phyloP scores from a whole-genome alignment of 2,888 invertebrate genomes.

The Steinernema scapterisci region DNA sequence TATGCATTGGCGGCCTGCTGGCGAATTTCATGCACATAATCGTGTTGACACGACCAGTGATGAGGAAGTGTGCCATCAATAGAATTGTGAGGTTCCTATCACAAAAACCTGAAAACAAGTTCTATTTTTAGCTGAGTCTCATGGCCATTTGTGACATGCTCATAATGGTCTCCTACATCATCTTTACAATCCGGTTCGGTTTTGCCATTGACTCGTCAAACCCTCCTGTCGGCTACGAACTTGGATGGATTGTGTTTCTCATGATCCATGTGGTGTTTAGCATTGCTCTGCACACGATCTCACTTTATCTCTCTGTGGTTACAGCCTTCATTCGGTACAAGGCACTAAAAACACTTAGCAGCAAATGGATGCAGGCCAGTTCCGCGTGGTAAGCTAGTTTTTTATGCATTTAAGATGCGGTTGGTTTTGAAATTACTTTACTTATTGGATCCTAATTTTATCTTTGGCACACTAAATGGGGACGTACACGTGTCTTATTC shows the following conservation, averaged over 20 bases:
- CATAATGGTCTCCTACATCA: slow-evolving; percentile 63
- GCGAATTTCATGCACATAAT: slow-evolving; percentile 50
- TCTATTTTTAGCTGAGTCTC: slow-evolving; percentile 39
- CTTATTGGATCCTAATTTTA: no score
- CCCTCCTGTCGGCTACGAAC: slow-evolving; percentile 48
- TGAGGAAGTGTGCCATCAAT: slow-evolving; percentile 55
- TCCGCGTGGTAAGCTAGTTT: slow-evolving; percentile 41
- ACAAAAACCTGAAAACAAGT: not conserved
- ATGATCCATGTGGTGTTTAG: slow-evolving; percentile 50
- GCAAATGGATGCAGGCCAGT: slow-evolving; percentile 40
- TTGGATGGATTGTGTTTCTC: slow-evolving; percentile 47
- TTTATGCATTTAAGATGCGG: not conserved
- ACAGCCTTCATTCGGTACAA: slow-evolving; percentile 54
- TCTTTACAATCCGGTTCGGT: slow-evolving; percentile 62
- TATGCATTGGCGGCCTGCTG: slow-evolving; percentile 50
- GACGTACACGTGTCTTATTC: no score
- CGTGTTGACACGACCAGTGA: slow-evolving; percentile 51
- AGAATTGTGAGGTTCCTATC: slow-evolving; percentile 42
- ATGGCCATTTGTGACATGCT: slow-evolving; percentile 65
- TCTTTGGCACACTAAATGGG: no score
- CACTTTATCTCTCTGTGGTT: slow-evolving; percentile 55
- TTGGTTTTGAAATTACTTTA: no score
- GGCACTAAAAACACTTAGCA: slow-evolving; percentile 15
- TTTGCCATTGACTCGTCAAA: slow-evolving; percentile 42
- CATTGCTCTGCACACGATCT: slow-evolving; percentile 55